These are phyloP conservation scores for Coptotermes formosanus DNA, from an alignment of 1,140 invertebrate genomes.

Conservation along the genomic window DNA sequence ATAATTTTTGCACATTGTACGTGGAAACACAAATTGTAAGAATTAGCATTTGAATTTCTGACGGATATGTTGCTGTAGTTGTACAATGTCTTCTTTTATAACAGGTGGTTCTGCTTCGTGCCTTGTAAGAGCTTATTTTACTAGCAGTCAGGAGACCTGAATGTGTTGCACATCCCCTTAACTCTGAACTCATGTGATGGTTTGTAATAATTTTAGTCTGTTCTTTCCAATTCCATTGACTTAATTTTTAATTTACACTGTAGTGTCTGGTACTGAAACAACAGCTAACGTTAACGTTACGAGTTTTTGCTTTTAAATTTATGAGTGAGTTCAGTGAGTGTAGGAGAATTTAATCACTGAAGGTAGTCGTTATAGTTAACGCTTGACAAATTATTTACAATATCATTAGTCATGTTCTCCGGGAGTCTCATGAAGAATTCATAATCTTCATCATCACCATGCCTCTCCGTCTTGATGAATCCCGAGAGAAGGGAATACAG, in stretches of 20 bases:
- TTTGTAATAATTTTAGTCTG: too few relatives aligned
- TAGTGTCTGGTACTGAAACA: neutral
- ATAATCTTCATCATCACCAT: neutral
- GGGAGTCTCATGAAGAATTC: neutral
- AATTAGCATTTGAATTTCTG: too few relatives aligned
- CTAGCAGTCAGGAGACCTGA: too few relatives aligned
- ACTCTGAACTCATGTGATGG: too few relatives aligned
- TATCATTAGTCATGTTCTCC: neutral
- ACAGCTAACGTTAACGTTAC: neutral
- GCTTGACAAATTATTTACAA: constrained; percentile 14
- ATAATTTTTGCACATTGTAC: too few relatives aligned
- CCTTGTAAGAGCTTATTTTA: too few relatives aligned
- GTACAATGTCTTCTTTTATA: too few relatives aligned
- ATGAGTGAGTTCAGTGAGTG: neutral
- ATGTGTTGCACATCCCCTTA: too few relatives aligned
- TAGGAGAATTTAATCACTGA: neutral
- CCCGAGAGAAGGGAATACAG: neutral
- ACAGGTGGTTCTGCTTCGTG: too few relatives aligned
- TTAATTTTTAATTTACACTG: neutral
- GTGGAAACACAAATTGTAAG: too few relatives aligned
- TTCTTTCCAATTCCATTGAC: neutral
- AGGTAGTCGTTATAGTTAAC: neutral
- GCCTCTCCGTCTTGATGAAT: neutral
- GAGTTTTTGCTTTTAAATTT: neutral
- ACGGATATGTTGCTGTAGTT: too few relatives aligned